Evolutionary conservation across 2,113 vertebrate genomes (phyloP), one percentile per base, ranked within the genome.

Genomic region (Epinephelus moara): DNA sequence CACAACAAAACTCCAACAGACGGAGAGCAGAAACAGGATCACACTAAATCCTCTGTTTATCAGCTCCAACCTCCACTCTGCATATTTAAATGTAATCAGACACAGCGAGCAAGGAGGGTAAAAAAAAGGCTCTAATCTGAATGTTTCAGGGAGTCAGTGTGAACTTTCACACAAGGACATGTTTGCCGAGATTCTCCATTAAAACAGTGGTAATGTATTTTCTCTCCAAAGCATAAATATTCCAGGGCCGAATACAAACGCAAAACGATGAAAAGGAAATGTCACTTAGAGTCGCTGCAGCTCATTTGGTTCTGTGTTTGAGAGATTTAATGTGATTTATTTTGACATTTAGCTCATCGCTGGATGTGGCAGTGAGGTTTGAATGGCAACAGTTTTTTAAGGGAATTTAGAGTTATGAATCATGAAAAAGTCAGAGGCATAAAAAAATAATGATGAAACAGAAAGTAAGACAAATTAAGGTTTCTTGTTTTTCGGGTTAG

Each of bases 1-100:
- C 70, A 45, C 6, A 3, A 69, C 52, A 53, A 14, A 78, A 70
- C 47, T 70, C 30, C 4, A 72, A 67, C 30, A 78, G 64, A 82
- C 3, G 6, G 45, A 66, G 12, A 56, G n/a, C 21, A 70, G 61
- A 55, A 70, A 56, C 30, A 64, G 62, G 70, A 78, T 85, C 59
- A 64, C 64, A 67, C 55, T 47, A n/a, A 25, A 81, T 63, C 13
- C 45, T 84, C 47, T 10, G 14, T 75, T 90, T 68, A 80, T 59
- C 62, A 63, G 63, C 53, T 81, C 42, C 59, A 68, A 10, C 56
- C 10, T 53, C 40, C 27, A 4, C 33, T 88, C 78, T 91, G 85
- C 78, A 79, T 91, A 83, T 82, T 84, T 88, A 70, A 84, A 89
- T 74, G 66, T 47, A 86, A 86, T 81, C 85, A 80, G 64, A 49